A percentile compares a stretch with the other conserved stretches of the same genome.
Conservation (phyloP, 2,797 vertebrate genomes). For the Chelonia mydas region DNA sequence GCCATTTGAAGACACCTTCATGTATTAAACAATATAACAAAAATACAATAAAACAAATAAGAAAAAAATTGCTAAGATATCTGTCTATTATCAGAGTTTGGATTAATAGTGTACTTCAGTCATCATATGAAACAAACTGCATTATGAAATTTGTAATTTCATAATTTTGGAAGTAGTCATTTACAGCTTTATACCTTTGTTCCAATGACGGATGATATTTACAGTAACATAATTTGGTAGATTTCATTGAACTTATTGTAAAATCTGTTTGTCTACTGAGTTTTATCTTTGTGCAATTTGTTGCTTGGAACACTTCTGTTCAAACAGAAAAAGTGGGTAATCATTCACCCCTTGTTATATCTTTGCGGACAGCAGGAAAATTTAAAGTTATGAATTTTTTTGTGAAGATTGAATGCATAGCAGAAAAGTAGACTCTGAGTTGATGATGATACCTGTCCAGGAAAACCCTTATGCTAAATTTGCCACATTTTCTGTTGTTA, state of each 20-base stretch:
- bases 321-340: background rate
- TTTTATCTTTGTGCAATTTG: background rate
- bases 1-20: background rate
- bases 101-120: background rate
- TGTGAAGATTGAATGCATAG: background rate
- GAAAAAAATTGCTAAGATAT: background rate
- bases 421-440: background rate
- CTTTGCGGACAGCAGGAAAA: background rate
- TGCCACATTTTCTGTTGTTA: background rate
- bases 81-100: background rate
- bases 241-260: background rate
- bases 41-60: background rate
- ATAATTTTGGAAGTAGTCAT: background rate
- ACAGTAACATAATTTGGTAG: background rate
- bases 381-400: background rate
- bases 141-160: background rate
- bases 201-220: background rate
- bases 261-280: background rate
- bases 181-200: background rate
- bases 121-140: background rate
- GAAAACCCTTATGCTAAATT: background rate
- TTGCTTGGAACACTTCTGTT: background rate
- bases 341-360: background rate
- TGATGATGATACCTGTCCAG: background rate
- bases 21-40: background rate